Conservation (phyloP, 2,797 vertebrate genomes). For the Aplochiton taeniatus region DNA sequence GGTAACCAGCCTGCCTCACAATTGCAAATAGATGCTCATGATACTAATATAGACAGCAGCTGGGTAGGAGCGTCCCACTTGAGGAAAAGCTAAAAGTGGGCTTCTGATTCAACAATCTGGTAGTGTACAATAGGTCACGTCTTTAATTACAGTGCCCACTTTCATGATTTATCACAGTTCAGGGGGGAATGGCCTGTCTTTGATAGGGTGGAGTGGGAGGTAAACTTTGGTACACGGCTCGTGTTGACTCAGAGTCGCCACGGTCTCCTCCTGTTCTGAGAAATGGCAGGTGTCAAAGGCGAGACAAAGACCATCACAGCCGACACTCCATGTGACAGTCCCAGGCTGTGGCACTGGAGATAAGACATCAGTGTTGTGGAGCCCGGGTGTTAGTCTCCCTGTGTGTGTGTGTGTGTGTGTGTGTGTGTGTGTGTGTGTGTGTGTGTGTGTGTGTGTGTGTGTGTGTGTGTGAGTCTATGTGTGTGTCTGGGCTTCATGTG, state of each 20-base stretch:
- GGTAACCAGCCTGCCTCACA: slow-evolving; percentile 28
- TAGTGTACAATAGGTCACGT: slow-evolving; percentile 43
- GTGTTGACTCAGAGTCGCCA: background rate
- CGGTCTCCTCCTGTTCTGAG: background rate
- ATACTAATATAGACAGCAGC: background rate
- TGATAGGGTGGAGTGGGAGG: no score
- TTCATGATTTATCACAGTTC: slow-evolving; percentile 13
- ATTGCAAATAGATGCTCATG: slow-evolving; percentile 45
- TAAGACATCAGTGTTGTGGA: background rate
- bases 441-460: slow-evolving; percentile 1
- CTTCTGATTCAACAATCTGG: slow-evolving; percentile 36
- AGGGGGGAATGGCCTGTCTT: no score
- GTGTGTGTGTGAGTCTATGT: background rate
- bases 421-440: background rate
- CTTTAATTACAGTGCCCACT: slow-evolving; percentile 27
- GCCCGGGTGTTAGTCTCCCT: background rate
- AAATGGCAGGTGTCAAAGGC: slow-evolving; percentile 1
- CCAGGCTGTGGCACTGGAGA: slow-evolving; percentile 5
- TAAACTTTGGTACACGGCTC: no score
- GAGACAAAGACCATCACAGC: slow-evolving; percentile 8
- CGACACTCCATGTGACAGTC: slow-evolving; percentile 13
- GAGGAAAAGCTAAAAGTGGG: background rate
- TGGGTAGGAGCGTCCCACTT: background rate
- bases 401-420: background rate
- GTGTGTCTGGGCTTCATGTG: background rate